Evolutionary conservation across 2,888 invertebrate genomes (phyloP).

Genomic region (Athetis lepigone): DNA sequence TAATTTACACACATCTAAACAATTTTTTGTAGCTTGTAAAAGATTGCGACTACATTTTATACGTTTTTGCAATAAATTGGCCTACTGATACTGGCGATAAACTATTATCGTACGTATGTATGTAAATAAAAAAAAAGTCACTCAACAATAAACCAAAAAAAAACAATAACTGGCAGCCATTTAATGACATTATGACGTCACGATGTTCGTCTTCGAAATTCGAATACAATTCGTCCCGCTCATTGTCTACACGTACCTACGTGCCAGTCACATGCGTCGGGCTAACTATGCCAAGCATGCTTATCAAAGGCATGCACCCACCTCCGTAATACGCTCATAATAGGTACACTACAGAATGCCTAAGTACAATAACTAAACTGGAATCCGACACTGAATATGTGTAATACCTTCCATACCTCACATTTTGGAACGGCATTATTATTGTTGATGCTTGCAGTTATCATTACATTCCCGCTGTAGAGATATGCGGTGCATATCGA

Average conservation of each 20-base stretch:
- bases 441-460: constrained; percentile 61
- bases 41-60: too few relatives aligned
- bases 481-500: constrained; percentile 20
- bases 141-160: background rate
- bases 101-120: too few relatives aligned
- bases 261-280: constrained; percentile 74
- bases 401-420: constrained; percentile 78
- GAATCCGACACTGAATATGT: constrained; percentile 78
- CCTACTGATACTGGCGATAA: too few relatives aligned
- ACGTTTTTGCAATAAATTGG: too few relatives aligned
- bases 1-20: too few relatives aligned
- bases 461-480: constrained; percentile 50
- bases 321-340: constrained; percentile 78
- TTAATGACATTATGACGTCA: constrained; percentile 36
- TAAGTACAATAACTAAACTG: constrained; percentile 83
- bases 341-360: constrained; percentile 78
- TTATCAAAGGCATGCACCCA: constrained; percentile 88
- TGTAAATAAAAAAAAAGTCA: background rate
- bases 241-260: constrained; percentile 56
- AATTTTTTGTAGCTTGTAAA: too few relatives aligned
- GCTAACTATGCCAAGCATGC: constrained; percentile 84
- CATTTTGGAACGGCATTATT: constrained; percentile 64
- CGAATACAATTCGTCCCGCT: constrained; percentile 55
- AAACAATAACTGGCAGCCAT: background rate
- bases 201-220: constrained; percentile 31